Conservation (phyloP, 64 coral and sea anemone genomes). For the Porites australiensis region DNA sequence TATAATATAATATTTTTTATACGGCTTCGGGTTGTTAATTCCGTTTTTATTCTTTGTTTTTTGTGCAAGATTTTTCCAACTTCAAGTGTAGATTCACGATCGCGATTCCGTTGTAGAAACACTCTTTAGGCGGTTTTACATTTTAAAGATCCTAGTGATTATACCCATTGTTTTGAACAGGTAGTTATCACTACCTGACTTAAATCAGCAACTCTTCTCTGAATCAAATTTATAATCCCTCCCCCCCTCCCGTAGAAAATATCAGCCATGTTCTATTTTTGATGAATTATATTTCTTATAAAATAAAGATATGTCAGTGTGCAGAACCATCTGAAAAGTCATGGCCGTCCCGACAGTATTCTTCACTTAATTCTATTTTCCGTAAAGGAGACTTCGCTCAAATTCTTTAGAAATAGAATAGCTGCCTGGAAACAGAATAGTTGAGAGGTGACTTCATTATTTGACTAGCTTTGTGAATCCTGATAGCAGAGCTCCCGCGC, state of each 20-base stretch:
- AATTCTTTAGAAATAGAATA: not conserved
- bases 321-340: too few species aligned
- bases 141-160: not conserved
- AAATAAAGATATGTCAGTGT: too few species aligned
- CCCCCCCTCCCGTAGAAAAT: too few species aligned
- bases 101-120: too few species aligned
- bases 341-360: too few species aligned
- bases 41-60: not conserved
- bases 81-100: too few species aligned
- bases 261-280: too few species aligned
- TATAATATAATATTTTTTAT: not conserved
- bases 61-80: too few species aligned
- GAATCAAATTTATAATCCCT: not conserved
- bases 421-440: conserved; percentile 3
- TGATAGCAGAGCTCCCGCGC: too few species aligned
- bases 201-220: not conserved
- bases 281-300: too few species aligned
- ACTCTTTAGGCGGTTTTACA: not conserved
- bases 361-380: not conserved
- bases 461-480: too few species aligned
- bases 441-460: not conserved
- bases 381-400: not conserved
- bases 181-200: not conserved
- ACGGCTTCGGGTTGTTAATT: not conserved
- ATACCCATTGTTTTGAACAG: not conserved